phyloP scores from a whole-genome alignment of 2,888 invertebrate species.

The Prosopocoilus inquinatus region DNA sequence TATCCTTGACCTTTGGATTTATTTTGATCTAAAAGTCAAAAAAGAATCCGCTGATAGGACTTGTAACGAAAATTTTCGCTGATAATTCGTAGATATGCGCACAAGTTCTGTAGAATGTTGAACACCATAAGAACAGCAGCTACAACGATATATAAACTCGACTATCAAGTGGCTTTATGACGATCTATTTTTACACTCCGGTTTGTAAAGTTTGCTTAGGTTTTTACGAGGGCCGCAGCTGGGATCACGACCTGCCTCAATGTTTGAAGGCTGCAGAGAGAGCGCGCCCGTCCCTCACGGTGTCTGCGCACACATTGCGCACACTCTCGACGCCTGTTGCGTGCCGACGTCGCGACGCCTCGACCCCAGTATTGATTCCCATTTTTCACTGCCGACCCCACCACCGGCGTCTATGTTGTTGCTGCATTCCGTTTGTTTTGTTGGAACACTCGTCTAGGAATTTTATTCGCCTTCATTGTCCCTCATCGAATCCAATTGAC shows the following conservation, averaged over 20 bases:
- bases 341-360: conserved; percentile 45
- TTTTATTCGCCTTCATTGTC: neutral
- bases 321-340: conserved; percentile 41
- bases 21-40: too few relatives aligned
- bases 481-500: too few relatives aligned
- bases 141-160: conserved; percentile 4
- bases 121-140: neutral
- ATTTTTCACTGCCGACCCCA: conserved; percentile 24
- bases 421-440: conserved; percentile 11
- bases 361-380: conserved; percentile 40
- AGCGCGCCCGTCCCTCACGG: conserved; percentile 2
- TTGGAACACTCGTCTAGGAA: neutral
- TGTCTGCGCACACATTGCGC: conserved; percentile 23
- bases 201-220: conserved; percentile 6
- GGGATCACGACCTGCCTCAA: conserved; percentile 34
- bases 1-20: too few relatives aligned
- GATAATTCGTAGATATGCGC: too few relatives aligned
- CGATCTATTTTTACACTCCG: conserved; percentile 8
- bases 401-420: conserved; percentile 16
- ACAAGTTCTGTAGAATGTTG: too few relatives aligned
- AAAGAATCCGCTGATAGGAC: too few relatives aligned
- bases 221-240: conserved; percentile 25
- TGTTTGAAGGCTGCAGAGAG: conserved; percentile 29
- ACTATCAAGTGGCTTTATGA: conserved; percentile 9
- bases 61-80: too few relatives aligned